Evolutionary conservation across 2,113 vertebrate genomes (phyloP), one percentile per base, ranked within the genome.

Genomic region (Galemys pyrenaicus): DNA sequence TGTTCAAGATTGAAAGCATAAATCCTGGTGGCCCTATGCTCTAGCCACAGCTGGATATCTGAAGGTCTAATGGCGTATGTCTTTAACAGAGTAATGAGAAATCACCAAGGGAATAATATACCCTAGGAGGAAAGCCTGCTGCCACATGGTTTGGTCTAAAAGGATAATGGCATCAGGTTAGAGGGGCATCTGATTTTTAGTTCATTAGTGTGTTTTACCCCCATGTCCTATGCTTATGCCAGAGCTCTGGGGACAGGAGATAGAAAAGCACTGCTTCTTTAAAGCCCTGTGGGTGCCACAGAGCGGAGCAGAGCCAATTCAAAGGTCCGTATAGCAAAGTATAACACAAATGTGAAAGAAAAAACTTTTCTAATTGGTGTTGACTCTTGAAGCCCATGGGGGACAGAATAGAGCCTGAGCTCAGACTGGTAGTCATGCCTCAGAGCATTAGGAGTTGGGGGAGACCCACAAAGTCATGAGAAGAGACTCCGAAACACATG

Each of bases 61-160:
- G 37, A 64, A 65, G 58, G 71, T 49, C 41, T 95, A 86, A 89
- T 65, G 82, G 93, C 41, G 30, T 60, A 44, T 20, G 15, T 28
- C 75, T 93, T 58, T 39, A 83, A 89, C 37, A 87, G 64, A 89
- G 49, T 26, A 60, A 32, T n/a, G 51, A 89, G 73, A 91, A 83
- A 71, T 32, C 79, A 30, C n/a, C 68, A 60, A 58, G 51, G 60
- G 80, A 89, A 20, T 70, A 37, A n/a, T 39, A 39, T 2, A 28
- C 79, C 51, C 79, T 70, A 22, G 51, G 56, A 44, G 15, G 28
- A 65, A 92, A 65, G 80, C 9, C 89, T 94, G 49, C 44, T 74
- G 37, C n/a, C 41, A 56, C 19, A 17, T 7, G 28, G n/a, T 58
- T 91, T 81, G 11, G 17, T 84, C 41, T 87, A 46, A 77, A 73